A percentile compares a stretch with the other conserved stretches of the same genome.
These are phyloP conservation scores for Psilopsiagon aymara DNA, from an alignment of 2,113 vertebrate genomes.

Conservation along the genomic window DNA sequence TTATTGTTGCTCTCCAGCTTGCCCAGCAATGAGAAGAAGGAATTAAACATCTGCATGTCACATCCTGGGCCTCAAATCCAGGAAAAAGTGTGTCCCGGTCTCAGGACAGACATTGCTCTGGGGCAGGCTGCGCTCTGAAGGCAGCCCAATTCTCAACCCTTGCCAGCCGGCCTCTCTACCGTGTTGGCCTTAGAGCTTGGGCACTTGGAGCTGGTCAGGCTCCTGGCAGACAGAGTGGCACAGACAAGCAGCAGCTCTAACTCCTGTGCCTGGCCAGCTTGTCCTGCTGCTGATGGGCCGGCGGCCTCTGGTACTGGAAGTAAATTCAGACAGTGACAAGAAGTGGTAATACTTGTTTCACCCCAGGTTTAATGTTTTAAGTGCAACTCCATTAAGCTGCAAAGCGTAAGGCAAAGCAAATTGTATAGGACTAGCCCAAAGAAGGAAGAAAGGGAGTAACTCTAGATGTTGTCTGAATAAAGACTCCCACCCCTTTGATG, in stretches of 20 bases:
- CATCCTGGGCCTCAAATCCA: background rate
- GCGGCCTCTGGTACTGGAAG: no score
- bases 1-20: background rate
- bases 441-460: background rate
- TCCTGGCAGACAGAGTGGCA: background rate
- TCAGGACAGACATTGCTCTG: background rate
- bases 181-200: fast-evolving
- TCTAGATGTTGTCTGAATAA: background rate
- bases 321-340: background rate
- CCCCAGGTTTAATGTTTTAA: background rate
- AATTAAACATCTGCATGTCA: background rate
- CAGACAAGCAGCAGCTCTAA: background rate
- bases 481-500: background rate
- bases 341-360: background rate
- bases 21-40: background rate
- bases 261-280: background rate
- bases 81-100: background rate
- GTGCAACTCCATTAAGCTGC: background rate
- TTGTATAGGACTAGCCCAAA: background rate
- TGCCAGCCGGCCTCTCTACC: background rate
- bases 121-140: background rate
- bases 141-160: fast-evolving
- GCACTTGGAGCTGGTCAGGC: background rate
- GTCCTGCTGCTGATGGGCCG: background rate
- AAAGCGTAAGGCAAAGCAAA: background rate